Evolutionary conservation across 2,797 vertebrate genomes (phyloP).

Genomic region (Darevskia mixta): DNA sequence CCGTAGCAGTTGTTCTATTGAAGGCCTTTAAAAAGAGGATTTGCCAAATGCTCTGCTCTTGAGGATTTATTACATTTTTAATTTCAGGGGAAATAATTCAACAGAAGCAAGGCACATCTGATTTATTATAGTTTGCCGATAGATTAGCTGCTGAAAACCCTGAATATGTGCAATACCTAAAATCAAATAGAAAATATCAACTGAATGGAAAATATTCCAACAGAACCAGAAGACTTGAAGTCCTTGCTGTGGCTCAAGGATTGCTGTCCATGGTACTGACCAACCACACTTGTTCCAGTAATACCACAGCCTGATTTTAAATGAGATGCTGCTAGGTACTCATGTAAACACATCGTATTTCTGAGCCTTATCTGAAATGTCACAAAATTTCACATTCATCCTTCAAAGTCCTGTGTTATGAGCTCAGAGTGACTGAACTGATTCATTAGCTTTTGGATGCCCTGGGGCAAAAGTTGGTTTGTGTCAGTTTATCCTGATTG

Average conservation of each 20-base stretch:
- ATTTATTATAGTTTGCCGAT: neutral
- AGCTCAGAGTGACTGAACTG: too few species aligned
- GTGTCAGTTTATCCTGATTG: too few species aligned
- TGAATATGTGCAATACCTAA: neutral
- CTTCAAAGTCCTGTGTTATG: too few species aligned
- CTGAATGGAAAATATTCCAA: neutral
- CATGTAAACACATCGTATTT: too few species aligned
- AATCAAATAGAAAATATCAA: neutral
- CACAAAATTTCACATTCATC: too few species aligned
- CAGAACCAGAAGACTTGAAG: neutral
- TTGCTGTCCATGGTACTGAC: neutral
- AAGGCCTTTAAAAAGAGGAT: slow-evolving; percentile 11
- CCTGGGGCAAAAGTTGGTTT: too few species aligned
- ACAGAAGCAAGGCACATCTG: neutral
- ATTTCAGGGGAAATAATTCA: slow-evolving; percentile 6
- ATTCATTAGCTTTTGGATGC: too few species aligned
- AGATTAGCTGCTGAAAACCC: slow-evolving; percentile 10
- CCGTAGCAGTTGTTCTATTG: neutral
- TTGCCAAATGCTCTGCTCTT: neutral
- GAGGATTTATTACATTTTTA: slow-evolving; percentile 3
- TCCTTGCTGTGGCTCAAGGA: neutral
- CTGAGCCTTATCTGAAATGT: too few species aligned
- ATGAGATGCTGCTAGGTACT: neutral
- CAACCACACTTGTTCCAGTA: neutral
- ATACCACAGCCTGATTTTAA: neutral